Percentiles rank a stretch among this genome's conserved stretches.
Evolutionary conservation across 1,140 invertebrate genomes (phyloP).

Genomic region (Drosophila repleta): DNA sequence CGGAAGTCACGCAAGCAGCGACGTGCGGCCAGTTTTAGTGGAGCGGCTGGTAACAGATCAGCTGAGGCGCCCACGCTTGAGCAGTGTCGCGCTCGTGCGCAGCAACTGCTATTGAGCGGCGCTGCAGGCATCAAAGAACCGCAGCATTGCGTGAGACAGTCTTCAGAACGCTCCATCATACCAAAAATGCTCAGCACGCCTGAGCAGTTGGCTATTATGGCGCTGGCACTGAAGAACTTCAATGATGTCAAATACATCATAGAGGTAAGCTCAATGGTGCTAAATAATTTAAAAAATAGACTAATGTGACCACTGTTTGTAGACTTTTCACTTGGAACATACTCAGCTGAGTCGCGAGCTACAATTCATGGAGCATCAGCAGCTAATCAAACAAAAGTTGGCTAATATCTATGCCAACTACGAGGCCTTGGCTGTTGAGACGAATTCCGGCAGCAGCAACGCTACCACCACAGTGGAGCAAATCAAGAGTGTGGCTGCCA

Average conservation of each 20-base stretch:
- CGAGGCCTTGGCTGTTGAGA: slow-evolving; percentile 49
- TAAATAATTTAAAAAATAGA: not conserved
- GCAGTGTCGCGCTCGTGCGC: slow-evolving; percentile 35
- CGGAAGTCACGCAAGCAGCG: slow-evolving; percentile 66
- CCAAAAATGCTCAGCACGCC: slow-evolving; percentile 75
- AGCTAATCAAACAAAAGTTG: slow-evolving; percentile 80
- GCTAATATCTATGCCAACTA: slow-evolving; percentile 69
- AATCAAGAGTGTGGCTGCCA: slow-evolving; percentile 70
- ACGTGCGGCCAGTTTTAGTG: slow-evolving; percentile 69
- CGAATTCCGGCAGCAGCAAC: slow-evolving; percentile 11
- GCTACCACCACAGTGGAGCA: slow-evolving; percentile 72
- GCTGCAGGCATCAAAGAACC: slow-evolving; percentile 1
- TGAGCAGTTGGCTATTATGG: slow-evolving; percentile 77
- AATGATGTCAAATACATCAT: slow-evolving; percentile 81
- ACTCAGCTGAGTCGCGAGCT: slow-evolving; percentile 83
- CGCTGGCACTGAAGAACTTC: slow-evolving; percentile 71
- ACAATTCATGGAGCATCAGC: slow-evolving; percentile 83
- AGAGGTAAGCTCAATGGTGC: slow-evolving; percentile 49
- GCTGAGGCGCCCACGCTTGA: slow-evolving; percentile 40
- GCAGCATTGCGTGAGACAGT: not conserved
- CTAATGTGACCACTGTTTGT: not conserved
- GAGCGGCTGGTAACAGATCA: slow-evolving; percentile 21
- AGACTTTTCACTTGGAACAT: slow-evolving; percentile 84
- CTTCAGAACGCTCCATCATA: slow-evolving; percentile 65
- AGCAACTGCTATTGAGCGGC: slow-evolving; percentile 28